A percentile compares a stretch with the other conserved stretches of the same genome.
Conservation (phyloP, 2,113 vertebrate species). For the Pogonocichla stellata region DNA sequence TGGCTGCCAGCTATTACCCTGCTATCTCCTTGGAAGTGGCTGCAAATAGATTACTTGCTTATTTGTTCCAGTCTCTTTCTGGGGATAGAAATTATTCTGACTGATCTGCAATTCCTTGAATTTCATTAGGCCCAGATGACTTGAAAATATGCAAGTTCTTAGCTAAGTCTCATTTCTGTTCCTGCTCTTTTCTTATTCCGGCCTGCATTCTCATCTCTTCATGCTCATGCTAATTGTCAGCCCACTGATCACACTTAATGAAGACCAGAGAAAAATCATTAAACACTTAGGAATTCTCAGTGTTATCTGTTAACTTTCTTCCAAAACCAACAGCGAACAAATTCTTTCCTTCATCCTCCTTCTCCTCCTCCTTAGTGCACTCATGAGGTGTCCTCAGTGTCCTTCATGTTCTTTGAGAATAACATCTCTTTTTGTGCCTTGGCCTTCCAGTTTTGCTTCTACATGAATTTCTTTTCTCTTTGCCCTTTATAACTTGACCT, state of each 20-base stretch:
- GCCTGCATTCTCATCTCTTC: not conserved
- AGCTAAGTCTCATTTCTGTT: not conserved
- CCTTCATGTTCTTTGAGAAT: not conserved
- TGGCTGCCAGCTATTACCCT: not conserved
- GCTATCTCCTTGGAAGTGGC: not conserved
- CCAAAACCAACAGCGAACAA: not conserved
- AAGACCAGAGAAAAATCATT: not conserved
- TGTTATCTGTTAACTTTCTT: not conserved
- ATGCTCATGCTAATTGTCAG: not conserved
- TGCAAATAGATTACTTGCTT: conserved; percentile 45
- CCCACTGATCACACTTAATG: not conserved
- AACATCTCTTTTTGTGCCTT: not conserved
- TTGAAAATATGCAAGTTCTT: not conserved
- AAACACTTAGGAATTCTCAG: not conserved
- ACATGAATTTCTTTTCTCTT: conserved; percentile 13
- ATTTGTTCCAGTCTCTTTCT: conserved; percentile 55
- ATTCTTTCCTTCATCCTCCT: not conserved
- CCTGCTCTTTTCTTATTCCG: not conserved
- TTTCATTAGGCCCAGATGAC: conserved; percentile 8
- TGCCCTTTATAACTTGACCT: conserved; percentile 56
- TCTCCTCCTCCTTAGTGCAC: not conserved
- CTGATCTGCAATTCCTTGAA: conserved; percentile 28
- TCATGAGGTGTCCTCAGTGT: not conserved
- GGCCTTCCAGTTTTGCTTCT: conserved; percentile 15
- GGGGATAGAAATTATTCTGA: conserved; percentile 34